Evolutionary conservation across 2,113 vertebrate species (phyloP).

Genomic region (Oryzias woworae): DNA sequence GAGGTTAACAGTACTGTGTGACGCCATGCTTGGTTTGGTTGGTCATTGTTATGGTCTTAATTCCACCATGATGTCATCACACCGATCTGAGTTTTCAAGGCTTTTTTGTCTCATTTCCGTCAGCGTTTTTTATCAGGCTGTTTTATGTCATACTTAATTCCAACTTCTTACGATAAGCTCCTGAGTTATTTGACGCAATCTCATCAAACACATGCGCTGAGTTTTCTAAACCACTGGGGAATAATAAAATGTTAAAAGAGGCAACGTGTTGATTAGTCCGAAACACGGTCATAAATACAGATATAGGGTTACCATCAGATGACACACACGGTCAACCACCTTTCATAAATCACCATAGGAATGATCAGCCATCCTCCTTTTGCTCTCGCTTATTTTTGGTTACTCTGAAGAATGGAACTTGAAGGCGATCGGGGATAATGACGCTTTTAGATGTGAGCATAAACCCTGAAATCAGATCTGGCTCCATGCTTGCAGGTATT

Average conservation of each 20-base stretch:
- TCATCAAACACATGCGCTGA: conserved; percentile 18
- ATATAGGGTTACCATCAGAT: conserved; percentile 29
- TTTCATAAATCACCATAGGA: conserved; percentile 60
- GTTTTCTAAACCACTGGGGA: conserved; percentile 25
- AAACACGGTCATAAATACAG: conserved; percentile 43
- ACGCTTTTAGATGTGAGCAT: conserved; percentile 52
- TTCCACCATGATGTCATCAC: too few species aligned
- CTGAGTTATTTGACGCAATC: conserved; percentile 33
- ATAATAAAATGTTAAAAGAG: conserved; percentile 3
- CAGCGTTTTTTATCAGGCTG: too few species aligned
- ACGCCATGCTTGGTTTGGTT: conserved; percentile 25
- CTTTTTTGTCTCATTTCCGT: too few species aligned
- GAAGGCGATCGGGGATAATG: conserved; percentile 51
- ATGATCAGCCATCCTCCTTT: conserved; percentile 55
- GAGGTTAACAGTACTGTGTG: conserved; percentile 37
- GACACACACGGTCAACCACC: conserved; percentile 40
- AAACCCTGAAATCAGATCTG: conserved; percentile 64
- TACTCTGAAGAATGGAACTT: conserved; percentile 42
- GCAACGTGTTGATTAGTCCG: conserved; percentile 27
- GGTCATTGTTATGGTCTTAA: conserved; percentile 17
- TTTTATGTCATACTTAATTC: too few species aligned
- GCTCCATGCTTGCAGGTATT: conserved; percentile 32
- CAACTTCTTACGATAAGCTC: too few species aligned
- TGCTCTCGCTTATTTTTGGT: conserved; percentile 52
- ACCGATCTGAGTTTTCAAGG: too few species aligned